phyloP scores from a whole-genome alignment of 1,140 invertebrate genomes.

The Formica exsecta region DNA sequence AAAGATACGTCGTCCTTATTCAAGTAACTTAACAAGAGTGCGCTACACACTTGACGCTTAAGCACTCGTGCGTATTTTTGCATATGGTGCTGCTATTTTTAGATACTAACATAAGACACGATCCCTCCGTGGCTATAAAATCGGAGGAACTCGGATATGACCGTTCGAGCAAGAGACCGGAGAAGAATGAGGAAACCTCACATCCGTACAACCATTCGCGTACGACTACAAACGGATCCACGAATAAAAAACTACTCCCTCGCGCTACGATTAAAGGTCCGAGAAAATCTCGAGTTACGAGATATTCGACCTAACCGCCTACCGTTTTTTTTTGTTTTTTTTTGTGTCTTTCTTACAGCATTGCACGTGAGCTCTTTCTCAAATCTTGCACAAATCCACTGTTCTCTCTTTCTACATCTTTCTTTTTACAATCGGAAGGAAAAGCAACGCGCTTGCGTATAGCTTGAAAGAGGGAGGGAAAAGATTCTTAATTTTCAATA shows the following conservation, averaged over 20 bases:
- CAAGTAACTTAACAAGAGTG: background rate
- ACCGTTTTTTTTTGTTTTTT: slow-evolving; percentile 8
- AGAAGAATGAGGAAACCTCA: slow-evolving; percentile 45
- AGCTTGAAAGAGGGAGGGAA: background rate
- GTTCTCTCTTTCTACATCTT: background rate
- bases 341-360: background rate
- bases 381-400: background rate
- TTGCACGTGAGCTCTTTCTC: background rate
- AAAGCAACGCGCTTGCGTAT: background rate
- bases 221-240: slow-evolving; percentile 3
- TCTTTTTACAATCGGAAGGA: background rate
- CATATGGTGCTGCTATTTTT: slow-evolving; percentile 1
- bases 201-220: slow-evolving; percentile 36
- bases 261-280: slow-evolving; percentile 57
- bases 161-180: slow-evolving; percentile 4
- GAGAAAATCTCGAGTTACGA: slow-evolving; percentile 73
- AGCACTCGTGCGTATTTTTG: background rate
- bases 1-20: background rate
- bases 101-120: background rate
- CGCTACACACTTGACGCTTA: background rate
- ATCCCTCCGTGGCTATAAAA: slow-evolving; percentile 29
- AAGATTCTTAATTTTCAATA: background rate
- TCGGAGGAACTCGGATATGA: background rate
- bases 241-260: slow-evolving; percentile 59
- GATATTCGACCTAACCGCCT: slow-evolving; percentile 23